Conservation (phyloP, 2,113 vertebrate species). For the Limanda limanda region DNA sequence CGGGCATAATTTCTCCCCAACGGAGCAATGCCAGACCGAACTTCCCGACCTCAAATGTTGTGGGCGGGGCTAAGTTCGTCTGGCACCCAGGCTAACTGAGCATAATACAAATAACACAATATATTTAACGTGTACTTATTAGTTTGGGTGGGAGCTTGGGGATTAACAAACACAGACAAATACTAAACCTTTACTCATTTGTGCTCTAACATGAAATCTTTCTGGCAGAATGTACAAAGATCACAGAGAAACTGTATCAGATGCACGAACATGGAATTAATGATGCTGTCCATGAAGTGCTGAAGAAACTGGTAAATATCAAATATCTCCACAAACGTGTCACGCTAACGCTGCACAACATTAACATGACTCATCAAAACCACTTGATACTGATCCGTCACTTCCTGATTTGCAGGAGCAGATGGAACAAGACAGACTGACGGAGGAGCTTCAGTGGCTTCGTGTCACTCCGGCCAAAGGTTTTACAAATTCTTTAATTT, state of each 20-base stretch:
- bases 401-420: conserved; percentile 49
- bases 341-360: background rate
- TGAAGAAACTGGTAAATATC: conserved; percentile 69
- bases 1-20: no score
- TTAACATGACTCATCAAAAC: conserved; percentile 4
- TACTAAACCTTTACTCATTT: no score
- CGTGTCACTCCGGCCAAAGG: conserved; percentile 22
- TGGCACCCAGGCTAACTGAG: no score
- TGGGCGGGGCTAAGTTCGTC: no score
- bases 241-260: conserved; percentile 61
- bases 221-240: conserved; percentile 62
- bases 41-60: no score
- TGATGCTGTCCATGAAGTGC: conserved; percentile 46
- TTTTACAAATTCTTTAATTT: background rate
- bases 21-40: no score
- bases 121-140: no score
- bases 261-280: conserved; percentile 52
- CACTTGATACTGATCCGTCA: rapidly evolving
- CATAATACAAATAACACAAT: no score
- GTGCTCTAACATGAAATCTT: background rate
- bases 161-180: no score
- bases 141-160: no score
- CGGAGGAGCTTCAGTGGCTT: background rate
- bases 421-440: background rate
- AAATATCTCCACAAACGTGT: background rate